Evolutionary conservation across 2,797 vertebrate genomes (phyloP), one percentile per base, ranked within the genome.

Genomic region (Anniella stebbinsi): DNA sequence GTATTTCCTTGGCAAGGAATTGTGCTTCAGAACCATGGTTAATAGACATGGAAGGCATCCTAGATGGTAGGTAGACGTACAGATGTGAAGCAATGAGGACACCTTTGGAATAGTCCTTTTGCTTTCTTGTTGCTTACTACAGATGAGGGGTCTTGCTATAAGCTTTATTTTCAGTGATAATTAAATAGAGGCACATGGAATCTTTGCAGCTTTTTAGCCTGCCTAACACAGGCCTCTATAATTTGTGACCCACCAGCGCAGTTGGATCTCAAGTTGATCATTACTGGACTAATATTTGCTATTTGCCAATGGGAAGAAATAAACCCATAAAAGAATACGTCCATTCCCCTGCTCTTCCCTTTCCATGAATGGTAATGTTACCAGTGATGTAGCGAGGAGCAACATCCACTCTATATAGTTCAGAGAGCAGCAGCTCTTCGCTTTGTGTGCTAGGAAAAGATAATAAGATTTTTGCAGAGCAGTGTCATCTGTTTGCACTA

Each of bases 1-100:
- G 89, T 92, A 33, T 94, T 88, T 66, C 72, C 93, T 93, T 93
- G 89, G 75, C 72, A 82, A 80, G 13, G 85, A 77, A 30, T 87
- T 76, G 36, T 33, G 80, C 70, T 92, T 90, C 0, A 0, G 11
- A 92, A 88, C 89, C 83, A 51, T 76, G 86, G 72, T 72, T 92
- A 92, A 87, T 93, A 78, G 1, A 25, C 51, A 0, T n/a, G 41
- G 88, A 91, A 73, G 84, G 41, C 23, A 33, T 92, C 93, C 69
- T 84, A 69, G 76, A 38, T 75, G 70, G 84, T 87, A 83, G 91
- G 88, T 88, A 92, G 66, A 30, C 7, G 67, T 13, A n/a, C 15
- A 45, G 18, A 36, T 28, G n/a, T 41, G 25, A 54, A 63, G 33
- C 13, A 9, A 25, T 57, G 45, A 23, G 13, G 23, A n/a, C 33